phyloP scores from a whole-genome alignment of 2,797 vertebrate genomes.

The Danio kyathit region DNA sequence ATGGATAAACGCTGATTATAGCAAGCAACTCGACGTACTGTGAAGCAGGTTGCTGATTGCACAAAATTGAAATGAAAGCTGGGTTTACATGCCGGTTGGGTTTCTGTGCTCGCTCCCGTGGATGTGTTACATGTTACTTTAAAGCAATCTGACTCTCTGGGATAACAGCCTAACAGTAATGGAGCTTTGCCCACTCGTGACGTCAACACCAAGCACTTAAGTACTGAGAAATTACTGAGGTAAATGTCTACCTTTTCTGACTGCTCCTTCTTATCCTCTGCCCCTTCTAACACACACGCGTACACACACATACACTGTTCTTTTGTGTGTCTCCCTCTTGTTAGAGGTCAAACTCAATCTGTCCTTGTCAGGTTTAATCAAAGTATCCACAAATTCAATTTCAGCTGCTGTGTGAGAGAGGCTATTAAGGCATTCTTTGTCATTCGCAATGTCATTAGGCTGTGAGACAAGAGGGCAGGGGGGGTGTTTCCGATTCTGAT shows the following conservation, averaged over 20 bases:
- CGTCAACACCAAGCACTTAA: slow-evolving; percentile 41
- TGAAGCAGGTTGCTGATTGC: slow-evolving; percentile 28
- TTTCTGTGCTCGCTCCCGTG: neutral
- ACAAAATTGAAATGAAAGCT: slow-evolving; percentile 30
- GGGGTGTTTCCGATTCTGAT: slow-evolving; percentile 62
- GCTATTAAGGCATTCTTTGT: slow-evolving; percentile 67
- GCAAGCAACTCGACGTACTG: slow-evolving; percentile 5
- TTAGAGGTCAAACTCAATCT: slow-evolving; percentile 79
- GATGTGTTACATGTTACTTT: slow-evolving; percentile 41
- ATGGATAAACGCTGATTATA: slow-evolving; percentile 17
- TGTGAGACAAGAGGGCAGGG: slow-evolving; percentile 60
- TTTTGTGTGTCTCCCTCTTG: slow-evolving; percentile 65
- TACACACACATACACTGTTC: slow-evolving; percentile 52
- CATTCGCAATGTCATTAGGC: slow-evolving; percentile 63
- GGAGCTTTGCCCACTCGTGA: slow-evolving; percentile 33
- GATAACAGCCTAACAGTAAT: slow-evolving; percentile 40
- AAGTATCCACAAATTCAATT: slow-evolving; percentile 78
- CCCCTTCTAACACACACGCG: slow-evolving; percentile 35
- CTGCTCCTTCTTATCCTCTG: slow-evolving; percentile 35
- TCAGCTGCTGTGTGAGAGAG: slow-evolving; percentile 70
- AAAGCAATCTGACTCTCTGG: slow-evolving; percentile 43
- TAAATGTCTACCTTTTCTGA: slow-evolving; percentile 45
- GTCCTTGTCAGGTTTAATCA: slow-evolving; percentile 83
- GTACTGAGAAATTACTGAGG: slow-evolving; percentile 43
- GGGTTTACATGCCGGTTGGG: slow-evolving; percentile 33